Evolutionary conservation across 2,888 invertebrate genomes (phyloP), one percentile per base, ranked within the genome.

Genomic region (Agonum fuliginosum): DNA sequence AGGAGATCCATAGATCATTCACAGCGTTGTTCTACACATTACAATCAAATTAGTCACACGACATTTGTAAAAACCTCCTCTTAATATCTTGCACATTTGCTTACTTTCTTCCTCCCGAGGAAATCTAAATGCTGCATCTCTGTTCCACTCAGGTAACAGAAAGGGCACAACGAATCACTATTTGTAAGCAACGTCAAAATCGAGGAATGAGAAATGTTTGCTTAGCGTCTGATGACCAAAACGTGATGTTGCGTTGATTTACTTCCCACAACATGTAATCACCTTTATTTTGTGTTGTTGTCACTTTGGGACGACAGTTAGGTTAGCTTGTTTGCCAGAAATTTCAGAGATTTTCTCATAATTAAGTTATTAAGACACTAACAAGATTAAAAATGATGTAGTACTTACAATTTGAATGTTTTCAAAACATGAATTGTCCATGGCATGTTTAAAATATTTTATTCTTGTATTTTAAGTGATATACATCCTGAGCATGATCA

Each of bases 41-140:
- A 81, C 80, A 81, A 82, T 81, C 80, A 78, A 81, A 81, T 82
- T 82, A 81, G 81, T 81, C 80, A 82, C 82, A 80, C 79, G 76
- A 80, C 79, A 81, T 81, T 81, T 78, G 78, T 75, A 75, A 24
- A 46, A 12, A 17, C 67, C 43, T 34, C 12, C 41, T 5, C 4
- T 30, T 19, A 14, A 58, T 67, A 73, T 78, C 73, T 62, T 46
- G 74, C 70, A 65, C 72, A 24, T 20, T 54, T 22, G n/a, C 20
- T 24, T 12, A 54, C 78, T 70, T 69, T 73, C 78, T 72, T 65
- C 27, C 71, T 19, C 12, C 19, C 43, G 48, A 41, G 51, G 27
- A 54, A 58, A 43, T 37, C 24, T 51, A 12, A 22, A 41, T 51
- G 5, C 71, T 70, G 19, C 20, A 27, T 69, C 48, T 54, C 69